phyloP scores from a whole-genome alignment of 2,113 vertebrate species.

The Callipepla californica region DNA sequence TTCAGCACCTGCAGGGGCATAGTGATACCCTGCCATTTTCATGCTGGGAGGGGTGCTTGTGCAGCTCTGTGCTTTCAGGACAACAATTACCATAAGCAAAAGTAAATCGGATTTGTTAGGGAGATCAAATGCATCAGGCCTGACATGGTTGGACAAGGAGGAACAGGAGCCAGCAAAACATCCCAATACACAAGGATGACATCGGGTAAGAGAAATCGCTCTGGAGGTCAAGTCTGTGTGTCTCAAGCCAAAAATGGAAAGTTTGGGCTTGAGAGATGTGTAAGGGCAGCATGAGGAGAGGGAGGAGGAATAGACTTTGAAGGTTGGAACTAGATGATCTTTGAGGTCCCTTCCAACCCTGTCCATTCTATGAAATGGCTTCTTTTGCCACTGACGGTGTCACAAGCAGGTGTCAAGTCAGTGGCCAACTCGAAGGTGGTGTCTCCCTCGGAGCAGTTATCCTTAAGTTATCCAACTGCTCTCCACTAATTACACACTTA shows the following conservation, averaged over 20 bases:
- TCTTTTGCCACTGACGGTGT: neutral
- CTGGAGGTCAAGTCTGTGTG: neutral
- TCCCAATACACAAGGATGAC: neutral
- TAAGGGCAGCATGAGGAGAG: neutral
- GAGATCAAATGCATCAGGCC: neutral
- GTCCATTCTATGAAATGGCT: neutral
- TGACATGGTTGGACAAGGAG: neutral
- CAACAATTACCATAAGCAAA: neutral
- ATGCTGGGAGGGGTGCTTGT: neutral
- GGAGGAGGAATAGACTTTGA: too few relatives aligned
- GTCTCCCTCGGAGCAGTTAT: too few relatives aligned
- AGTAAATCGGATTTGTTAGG: neutral
- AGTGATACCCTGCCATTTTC: neutral
- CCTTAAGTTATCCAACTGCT: too few relatives aligned
- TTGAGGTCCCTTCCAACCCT: too few relatives aligned
- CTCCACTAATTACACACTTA: neutral
- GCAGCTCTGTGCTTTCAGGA: neutral
- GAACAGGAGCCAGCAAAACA: neutral
- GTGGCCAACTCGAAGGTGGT: neutral
- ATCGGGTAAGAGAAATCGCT: neutral
- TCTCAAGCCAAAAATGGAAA: neutral
- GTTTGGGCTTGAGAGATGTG: neutral
- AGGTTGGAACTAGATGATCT: too few relatives aligned
- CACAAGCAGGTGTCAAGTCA: neutral
- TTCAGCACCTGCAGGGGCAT: neutral